phyloP scores from a whole-genome alignment of 2,797 vertebrate species.

The Rhincodon typus region DNA sequence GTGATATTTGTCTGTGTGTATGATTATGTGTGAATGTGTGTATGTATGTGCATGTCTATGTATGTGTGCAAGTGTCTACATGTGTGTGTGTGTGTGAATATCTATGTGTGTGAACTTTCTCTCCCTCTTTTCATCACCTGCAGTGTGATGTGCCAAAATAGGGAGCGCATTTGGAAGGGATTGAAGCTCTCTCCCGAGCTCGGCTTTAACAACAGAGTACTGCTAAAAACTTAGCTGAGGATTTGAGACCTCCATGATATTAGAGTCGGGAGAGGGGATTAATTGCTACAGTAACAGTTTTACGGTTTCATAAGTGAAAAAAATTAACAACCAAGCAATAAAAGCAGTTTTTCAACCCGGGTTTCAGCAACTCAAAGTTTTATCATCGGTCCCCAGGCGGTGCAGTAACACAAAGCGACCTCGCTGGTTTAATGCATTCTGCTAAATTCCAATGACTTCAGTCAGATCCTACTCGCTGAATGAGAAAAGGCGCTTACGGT shows the following conservation, averaged over 20 bases:
- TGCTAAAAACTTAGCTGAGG: not conserved
- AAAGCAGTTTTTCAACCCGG: not conserved
- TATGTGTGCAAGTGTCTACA: not conserved
- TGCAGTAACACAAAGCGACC: slow-evolving; percentile 9
- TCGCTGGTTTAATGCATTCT: not conserved
- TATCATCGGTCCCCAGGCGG: not conserved
- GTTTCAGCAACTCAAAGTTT: not conserved
- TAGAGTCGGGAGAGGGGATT: no score
- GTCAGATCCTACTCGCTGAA: not conserved
- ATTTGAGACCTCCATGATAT: not conserved
- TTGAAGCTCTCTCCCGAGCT: not conserved
- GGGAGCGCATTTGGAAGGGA: not conserved
- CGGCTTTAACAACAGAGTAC: no score
- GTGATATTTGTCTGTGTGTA: not conserved
- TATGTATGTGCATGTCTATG: not conserved
- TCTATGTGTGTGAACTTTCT: slow-evolving; percentile 8
- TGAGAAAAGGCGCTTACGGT: not conserved
- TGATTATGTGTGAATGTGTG: not conserved
- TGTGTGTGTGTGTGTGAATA: not conserved
- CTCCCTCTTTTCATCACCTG: not conserved
- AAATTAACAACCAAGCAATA: not conserved
- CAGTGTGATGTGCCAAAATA: slow-evolving; percentile 14
- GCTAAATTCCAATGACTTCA: not conserved
- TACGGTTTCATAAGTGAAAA: not conserved
- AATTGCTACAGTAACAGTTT: not conserved